Percentiles rank a stretch among this genome's conserved stretches.
Evolutionary conservation across 2,888 invertebrate species (phyloP).

Genomic region (Sicus ferrugineus): DNA sequence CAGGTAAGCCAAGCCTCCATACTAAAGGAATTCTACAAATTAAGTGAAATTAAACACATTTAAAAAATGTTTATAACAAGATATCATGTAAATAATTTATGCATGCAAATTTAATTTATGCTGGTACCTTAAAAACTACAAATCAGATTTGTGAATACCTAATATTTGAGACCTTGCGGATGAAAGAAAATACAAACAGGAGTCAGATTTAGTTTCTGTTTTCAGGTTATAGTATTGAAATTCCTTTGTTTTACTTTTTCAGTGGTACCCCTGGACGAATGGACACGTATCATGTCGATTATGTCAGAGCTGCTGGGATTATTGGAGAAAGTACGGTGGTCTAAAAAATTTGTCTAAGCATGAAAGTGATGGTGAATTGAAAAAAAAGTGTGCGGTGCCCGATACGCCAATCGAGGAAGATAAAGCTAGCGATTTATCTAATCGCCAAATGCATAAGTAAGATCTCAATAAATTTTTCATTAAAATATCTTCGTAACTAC

Average conservation of each 20-base stretch:
- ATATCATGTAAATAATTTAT: no score
- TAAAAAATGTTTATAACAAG: not conserved
- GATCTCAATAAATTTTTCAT: slow-evolving; percentile 18
- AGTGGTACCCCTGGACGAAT: slow-evolving; percentile 98
- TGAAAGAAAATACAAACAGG: no score
- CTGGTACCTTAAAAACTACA: no score
- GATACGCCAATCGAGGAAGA: slow-evolving; percentile 65
- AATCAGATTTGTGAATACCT: no score
- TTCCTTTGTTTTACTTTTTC: not conserved
- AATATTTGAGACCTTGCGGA: no score
- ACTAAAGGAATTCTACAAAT: not conserved
- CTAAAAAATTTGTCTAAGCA: slow-evolving; percentile 78
- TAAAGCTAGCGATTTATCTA: slow-evolving; percentile 64
- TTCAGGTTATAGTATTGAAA: no score
- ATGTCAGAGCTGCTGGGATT: slow-evolving; percentile 93
- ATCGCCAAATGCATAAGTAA: slow-evolving; percentile 63
- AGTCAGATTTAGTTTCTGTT: no score
- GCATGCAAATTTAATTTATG: no score
- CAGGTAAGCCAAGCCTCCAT: slow-evolving; percentile 65
- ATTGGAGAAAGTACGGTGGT: slow-evolving; percentile 99
- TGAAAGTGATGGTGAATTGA: slow-evolving; percentile 63
- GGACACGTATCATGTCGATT: slow-evolving; percentile 89
- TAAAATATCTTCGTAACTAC: no score
- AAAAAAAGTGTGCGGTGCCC: slow-evolving; percentile 60
- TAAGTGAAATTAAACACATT: not conserved